Percentiles rank a stretch among this genome's conserved stretches.
Conservation (phyloP, 1,140 invertebrate genomes). For the Acyrthosiphon pisum region DNA sequence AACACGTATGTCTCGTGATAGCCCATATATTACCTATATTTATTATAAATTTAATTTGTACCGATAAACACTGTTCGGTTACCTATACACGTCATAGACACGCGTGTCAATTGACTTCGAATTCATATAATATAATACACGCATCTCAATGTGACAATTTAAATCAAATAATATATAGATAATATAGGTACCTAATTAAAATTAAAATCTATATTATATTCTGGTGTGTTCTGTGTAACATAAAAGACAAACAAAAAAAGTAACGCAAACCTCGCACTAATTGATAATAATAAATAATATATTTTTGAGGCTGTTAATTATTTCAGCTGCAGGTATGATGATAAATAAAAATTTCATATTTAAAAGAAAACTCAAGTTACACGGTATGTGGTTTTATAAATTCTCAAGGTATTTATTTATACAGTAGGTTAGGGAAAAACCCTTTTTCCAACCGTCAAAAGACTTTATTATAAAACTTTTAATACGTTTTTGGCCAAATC, state of each 20-base stretch:
- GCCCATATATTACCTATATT: not conserved
- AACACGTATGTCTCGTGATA: not conserved
- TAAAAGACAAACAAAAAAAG: not conserved
- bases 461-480: not conserved
- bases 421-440: not conserved
- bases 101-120: not conserved
- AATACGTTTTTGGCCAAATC: not conserved
- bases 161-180: not conserved
- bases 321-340: no score
- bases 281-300: no score
- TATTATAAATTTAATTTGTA: not conserved
- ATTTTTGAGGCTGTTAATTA: no score
- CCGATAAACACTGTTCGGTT: not conserved
- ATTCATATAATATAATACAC: not conserved
- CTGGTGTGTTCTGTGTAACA: not conserved
- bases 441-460: not conserved
- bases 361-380: not conserved
- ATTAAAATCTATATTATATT: not conserved
- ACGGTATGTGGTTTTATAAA: not conserved
- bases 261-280: not conserved
- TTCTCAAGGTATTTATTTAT: not conserved
- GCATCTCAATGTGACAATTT: not conserved
- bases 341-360: not conserved
- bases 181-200: not conserved
- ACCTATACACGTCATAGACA: not conserved